Evolutionary conservation across 2,113 vertebrate species (phyloP).

Genomic region (Rhabdomys dilectus): DNA sequence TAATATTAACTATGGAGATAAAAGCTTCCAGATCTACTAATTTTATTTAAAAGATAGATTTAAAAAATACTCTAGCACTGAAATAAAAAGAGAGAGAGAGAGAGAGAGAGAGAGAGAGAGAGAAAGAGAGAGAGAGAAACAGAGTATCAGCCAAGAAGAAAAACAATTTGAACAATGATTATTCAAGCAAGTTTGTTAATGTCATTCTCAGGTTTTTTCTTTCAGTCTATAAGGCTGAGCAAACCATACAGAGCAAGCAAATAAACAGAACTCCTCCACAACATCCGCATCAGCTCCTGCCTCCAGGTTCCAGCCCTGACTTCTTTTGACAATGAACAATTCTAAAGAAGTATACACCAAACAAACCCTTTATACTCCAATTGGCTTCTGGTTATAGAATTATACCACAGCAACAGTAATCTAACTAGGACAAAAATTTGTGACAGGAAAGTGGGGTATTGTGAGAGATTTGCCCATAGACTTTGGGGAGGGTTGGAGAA

Average conservation of each 20-base stretch:
- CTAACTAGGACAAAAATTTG: neutral
- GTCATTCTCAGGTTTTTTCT: neutral
- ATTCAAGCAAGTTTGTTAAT: neutral
- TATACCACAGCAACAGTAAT: neutral
- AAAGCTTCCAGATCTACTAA: neutral
- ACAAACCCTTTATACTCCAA: neutral
- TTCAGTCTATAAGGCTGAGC: neutral
- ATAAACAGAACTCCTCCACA: slow-evolving; percentile 24
- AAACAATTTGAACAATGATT: slow-evolving; percentile 2
- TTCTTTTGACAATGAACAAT: neutral
- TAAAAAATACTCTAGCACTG: neutral
- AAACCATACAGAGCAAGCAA: neutral
- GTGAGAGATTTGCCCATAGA: neutral
- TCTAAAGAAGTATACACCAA: neutral
- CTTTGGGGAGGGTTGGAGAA: neutral
- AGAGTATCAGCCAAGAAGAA: neutral
- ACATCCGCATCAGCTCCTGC: neutral
- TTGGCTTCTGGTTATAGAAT: neutral
- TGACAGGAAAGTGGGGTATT: neutral
- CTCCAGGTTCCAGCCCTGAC: too few species aligned
- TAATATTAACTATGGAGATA: neutral
- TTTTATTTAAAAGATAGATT: neutral
- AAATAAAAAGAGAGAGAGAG: neutral
- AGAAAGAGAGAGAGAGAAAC: neutral
- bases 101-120: neutral